Evolutionary conservation across 2,888 invertebrate species (phyloP).

Genomic region (Standfussiana lucernea): DNA sequence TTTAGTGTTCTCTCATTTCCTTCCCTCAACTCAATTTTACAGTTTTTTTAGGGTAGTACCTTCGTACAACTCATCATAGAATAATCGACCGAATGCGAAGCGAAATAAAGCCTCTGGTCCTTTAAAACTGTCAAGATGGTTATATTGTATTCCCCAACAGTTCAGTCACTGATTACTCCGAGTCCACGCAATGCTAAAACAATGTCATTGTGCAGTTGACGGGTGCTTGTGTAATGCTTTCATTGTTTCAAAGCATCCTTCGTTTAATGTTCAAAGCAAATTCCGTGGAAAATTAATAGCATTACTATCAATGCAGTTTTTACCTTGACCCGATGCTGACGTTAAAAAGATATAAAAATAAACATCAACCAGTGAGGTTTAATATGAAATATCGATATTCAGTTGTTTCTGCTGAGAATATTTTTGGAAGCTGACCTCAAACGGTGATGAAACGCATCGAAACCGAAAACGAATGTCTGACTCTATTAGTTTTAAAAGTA

Average conservation of each 20-base stretch:
- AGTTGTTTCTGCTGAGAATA: neutral
- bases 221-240: constrained; percentile 73
- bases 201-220: constrained; percentile 81
- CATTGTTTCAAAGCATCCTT: constrained; percentile 83
- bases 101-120: neutral
- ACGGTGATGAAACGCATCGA: neutral
- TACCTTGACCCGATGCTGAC: constrained; percentile 48
- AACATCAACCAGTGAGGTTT: neutral
- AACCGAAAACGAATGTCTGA: constrained; percentile 6
- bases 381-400: constrained; percentile 1
- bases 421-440: constrained; percentile 17
- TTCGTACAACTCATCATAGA: neutral
- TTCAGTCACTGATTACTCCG: constrained; percentile 46
- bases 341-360: constrained; percentile 5
- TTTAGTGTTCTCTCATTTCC: neutral
- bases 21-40: neutral
- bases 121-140: constrained; percentile 17
- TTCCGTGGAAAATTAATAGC: constrained; percentile 46
- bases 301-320: constrained; percentile 53
- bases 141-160: constrained; percentile 33
- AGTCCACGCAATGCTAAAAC: constrained; percentile 76
- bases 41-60: neutral
- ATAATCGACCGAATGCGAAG: neutral
- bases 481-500: constrained; percentile 9
- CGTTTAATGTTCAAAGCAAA: constrained; percentile 56